Evolutionary conservation across 2,888 invertebrate genomes (phyloP), one percentile per base, ranked within the genome.

Genomic region (Bedellia somnulentella): DNA sequence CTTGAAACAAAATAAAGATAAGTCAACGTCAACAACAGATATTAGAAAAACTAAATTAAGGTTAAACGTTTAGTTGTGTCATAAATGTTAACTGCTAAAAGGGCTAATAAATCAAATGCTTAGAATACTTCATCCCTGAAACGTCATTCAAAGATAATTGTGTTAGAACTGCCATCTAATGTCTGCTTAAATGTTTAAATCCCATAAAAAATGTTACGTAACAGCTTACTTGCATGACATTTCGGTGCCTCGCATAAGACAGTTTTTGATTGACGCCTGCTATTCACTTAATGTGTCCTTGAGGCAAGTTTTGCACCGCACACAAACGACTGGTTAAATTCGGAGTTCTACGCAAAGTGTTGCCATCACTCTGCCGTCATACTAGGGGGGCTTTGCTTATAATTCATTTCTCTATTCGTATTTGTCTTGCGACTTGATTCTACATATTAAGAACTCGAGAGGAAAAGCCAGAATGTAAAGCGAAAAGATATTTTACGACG

Each of bases 281-380:
- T 73, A 73, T 75, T 67, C 66, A 59, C 71, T 67, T 73, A 71
- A 73, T 75, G 73, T 70, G 67, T 66, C 70, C 68, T 66, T 60
- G 55, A 59, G 60, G 67, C 63, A 71, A 71, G 66, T 73, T 73
- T 60, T 62, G 57, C 57, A 57, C 56, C 55, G 50, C 55, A 40
- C 63, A 66, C 63, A 67, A 67, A 64, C 63, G 67, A 58, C 60
- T 67, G 68, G 68, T 70, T 70, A 68, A 70, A 73, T 68, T 71
- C 57, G 51, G 63, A 68, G 70, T 70, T 66, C 70, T 66, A 60
- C 66, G 67, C 57, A 68, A 71, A 71, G 53, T 62, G 73, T 64
- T 66, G 59, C 67, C 63, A 73, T 73, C 62, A 55, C 64, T 73
- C 73, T 66, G 61, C 60, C 64, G 73, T 70, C 73, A 70, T 61